phyloP scores from a whole-genome alignment of 2,888 invertebrate species.

The Thymelicus lineola region DNA sequence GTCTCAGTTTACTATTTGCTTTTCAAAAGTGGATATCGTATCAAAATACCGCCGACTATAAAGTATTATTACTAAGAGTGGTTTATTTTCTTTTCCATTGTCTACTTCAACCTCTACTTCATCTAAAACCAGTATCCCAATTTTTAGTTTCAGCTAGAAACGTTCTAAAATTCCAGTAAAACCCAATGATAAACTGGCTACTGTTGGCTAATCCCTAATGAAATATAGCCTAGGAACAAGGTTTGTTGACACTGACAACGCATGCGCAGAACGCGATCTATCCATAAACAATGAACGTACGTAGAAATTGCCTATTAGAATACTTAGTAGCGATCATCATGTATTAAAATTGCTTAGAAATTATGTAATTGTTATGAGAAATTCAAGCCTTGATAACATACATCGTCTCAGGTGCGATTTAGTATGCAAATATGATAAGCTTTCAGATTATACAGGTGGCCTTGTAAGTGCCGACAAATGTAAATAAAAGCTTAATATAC shows the following conservation, averaged over 20 bases:
- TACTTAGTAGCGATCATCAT: slow-evolving; percentile 37
- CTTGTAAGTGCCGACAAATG: slow-evolving; percentile 1
- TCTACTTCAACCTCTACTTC: too few species aligned
- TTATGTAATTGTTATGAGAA: neutral
- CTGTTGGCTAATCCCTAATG: slow-evolving; percentile 28
- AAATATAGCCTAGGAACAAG: slow-evolving; percentile 44
- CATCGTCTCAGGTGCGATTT: neutral
- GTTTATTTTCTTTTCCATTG: too few species aligned
- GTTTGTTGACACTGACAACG: slow-evolving; percentile 77
- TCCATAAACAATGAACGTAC: slow-evolving; percentile 74
- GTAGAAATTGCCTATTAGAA: slow-evolving; percentile 54
- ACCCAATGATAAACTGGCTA: slow-evolving; percentile 18
- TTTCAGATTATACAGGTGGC: neutral
- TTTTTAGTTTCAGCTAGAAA: slow-evolving; percentile 2
- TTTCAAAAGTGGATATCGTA: too few species aligned
- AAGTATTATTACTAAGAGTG: too few species aligned
- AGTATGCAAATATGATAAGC: neutral
- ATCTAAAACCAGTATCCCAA: neutral
- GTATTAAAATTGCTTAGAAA: slow-evolving; percentile 26
- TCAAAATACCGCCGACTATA: too few species aligned
- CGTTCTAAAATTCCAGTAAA: slow-evolving; percentile 20
- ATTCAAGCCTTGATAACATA: neutral
- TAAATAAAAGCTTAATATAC: neutral
- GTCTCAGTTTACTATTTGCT: too few species aligned
- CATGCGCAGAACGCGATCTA: slow-evolving; percentile 73